Evolutionary conservation across 92 coral and sea anemone genomes (phyloP).

Genomic region (Zoanthus sociatus): DNA sequence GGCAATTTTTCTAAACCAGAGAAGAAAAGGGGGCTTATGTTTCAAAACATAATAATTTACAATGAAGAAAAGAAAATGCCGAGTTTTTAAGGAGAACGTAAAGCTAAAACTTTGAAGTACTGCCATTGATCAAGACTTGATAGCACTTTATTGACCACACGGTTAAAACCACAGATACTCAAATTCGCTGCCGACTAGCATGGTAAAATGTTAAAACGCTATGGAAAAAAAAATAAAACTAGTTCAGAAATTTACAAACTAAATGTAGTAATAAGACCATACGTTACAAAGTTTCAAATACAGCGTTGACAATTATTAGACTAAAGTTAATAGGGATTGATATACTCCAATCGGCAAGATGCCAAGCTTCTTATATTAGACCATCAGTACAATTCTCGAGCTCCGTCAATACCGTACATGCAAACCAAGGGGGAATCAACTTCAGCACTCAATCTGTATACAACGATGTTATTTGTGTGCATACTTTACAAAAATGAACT

Average conservation of each 20-base stretch:
- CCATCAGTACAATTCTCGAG: too few relatives aligned
- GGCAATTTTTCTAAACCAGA: not conserved
- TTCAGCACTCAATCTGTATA: too few relatives aligned
- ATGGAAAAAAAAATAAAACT: not conserved
- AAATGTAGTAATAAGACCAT: not conserved
- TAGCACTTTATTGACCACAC: not conserved
- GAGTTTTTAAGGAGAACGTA: not conserved
- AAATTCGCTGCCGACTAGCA: not conserved
- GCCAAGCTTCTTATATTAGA: too few relatives aligned
- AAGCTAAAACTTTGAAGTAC: not conserved
- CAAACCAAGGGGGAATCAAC: too few relatives aligned
- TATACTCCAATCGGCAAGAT: too few relatives aligned
- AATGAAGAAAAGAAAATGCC: not conserved
- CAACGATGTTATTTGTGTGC: too few relatives aligned
- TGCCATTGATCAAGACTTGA: not conserved
- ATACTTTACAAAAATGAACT: too few relatives aligned
- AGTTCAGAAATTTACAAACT: not conserved
- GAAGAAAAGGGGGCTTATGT: not conserved
- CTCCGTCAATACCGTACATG: too few relatives aligned
- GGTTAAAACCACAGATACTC: slow-evolving; percentile 1
- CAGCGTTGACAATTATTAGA: too few relatives aligned
- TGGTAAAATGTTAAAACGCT: not conserved
- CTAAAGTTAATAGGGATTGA: too few relatives aligned
- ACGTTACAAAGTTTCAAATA: not conserved
- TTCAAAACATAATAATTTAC: not conserved